Conservation (phyloP, 2,113 vertebrate species). For the Tiliqua scincoides region DNA sequence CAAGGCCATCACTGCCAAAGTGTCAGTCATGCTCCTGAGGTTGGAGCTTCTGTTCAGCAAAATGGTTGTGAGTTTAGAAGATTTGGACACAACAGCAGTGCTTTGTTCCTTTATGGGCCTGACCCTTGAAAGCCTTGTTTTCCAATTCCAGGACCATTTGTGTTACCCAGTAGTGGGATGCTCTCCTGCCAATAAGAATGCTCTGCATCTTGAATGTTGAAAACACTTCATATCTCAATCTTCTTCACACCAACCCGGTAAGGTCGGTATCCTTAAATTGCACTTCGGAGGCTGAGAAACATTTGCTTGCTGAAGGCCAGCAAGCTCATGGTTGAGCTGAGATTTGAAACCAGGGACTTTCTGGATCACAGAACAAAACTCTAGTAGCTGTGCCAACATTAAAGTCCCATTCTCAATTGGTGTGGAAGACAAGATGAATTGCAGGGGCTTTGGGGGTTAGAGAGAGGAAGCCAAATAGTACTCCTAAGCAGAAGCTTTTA, state of each 20-base stretch:
- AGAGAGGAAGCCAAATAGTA: neutral
- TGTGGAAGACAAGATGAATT: neutral
- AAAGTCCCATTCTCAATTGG: neutral
- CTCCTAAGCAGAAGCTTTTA: neutral
- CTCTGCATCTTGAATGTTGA: neutral
- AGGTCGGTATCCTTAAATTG: neutral
- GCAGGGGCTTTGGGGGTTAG: no score
- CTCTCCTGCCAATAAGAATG: neutral
- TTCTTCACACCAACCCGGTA: neutral
- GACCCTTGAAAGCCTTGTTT: neutral
- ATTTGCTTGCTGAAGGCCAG: neutral
- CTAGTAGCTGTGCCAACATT: neutral
- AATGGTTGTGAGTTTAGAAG: neutral
- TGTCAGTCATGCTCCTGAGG: neutral
- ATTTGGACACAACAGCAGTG: neutral
- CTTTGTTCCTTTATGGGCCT: neutral
- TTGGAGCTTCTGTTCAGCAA: neutral
- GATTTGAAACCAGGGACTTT: neutral
- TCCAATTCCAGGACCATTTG: neutral
- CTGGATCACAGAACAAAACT: neutral
- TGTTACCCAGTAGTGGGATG: neutral
- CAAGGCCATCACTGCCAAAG: neutral
- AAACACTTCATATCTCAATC: neutral
- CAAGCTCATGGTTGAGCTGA: neutral
- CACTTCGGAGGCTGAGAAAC: neutral